These are phyloP conservation scores for Baccha elongata DNA, from an alignment of 2,888 invertebrate genomes.

Conservation along the genomic window DNA sequence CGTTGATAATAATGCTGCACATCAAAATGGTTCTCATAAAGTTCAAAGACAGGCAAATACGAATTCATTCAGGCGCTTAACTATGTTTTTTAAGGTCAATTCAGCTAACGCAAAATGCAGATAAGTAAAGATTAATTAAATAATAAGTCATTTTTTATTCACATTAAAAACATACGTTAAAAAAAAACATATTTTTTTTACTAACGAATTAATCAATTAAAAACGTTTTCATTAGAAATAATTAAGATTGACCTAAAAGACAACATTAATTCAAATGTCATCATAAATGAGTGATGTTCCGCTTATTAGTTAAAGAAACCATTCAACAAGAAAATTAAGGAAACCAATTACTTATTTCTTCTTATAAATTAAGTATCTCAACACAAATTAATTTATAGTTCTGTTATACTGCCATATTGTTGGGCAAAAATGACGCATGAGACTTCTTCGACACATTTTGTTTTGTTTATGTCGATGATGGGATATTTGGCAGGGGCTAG, in stretches of 20 bases:
- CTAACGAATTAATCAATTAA: not conserved
- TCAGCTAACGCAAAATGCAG: too few species aligned
- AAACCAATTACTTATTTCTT: constrained; percentile 53
- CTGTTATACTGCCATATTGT: not conserved
- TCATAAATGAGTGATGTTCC: constrained; percentile 27
- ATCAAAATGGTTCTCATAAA: too few species aligned
- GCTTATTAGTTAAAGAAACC: constrained; percentile 64
- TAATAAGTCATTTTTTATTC: too few species aligned
- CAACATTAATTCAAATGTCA: constrained; percentile 24
- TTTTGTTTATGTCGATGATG: constrained; percentile 32
- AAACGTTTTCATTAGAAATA: constrained; percentile 2
- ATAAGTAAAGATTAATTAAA: too few species aligned
- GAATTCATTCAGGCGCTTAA: too few species aligned
- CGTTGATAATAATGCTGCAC: too few species aligned
- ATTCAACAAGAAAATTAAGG: constrained; percentile 66
- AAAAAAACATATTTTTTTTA: not conserved
- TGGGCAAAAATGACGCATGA: constrained; percentile 34
- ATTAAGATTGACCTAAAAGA: constrained; percentile 15
- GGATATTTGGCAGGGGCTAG: too few species aligned
- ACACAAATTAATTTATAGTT: constrained; percentile 20
- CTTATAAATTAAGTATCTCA: constrained; percentile 38
- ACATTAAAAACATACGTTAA: too few species aligned
- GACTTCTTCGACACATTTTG: not conserved
- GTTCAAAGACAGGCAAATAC: too few species aligned
- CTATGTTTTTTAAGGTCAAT: too few species aligned